A percentile compares a stretch with the other conserved stretches of the same genome.
Conservation (phyloP, 2,888 invertebrate species). For the Kryphioiulus occultus region DNA sequence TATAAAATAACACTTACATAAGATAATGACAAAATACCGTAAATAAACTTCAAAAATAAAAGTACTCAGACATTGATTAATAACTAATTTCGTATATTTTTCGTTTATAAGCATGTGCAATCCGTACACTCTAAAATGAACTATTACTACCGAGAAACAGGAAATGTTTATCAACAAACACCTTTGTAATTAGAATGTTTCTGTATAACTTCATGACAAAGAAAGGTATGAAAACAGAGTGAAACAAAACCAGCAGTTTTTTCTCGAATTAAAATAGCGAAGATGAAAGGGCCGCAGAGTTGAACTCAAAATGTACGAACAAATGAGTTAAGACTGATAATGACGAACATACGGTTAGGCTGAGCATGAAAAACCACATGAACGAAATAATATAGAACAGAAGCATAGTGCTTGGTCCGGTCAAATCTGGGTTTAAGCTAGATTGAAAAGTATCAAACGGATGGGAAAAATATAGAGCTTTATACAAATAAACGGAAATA, state of each 20-base stretch:
- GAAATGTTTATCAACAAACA: slow-evolving; percentile 39
- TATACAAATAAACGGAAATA: neutral
- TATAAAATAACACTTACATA: no score
- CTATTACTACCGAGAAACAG: slow-evolving; percentile 34
- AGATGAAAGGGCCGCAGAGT: neutral
- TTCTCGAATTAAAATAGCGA: neutral
- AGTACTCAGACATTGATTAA: neutral
- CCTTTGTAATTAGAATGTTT: slow-evolving; percentile 29
- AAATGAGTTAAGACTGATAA: slow-evolving; percentile 16
- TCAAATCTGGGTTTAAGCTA: slow-evolving; percentile 1
- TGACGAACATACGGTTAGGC: slow-evolving; percentile 21
- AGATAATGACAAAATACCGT: no score
- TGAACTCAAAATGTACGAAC: neutral
- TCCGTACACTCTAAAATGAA: slow-evolving; percentile 36
- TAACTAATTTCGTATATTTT: slow-evolving; percentile 40
- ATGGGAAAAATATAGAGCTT: neutral
- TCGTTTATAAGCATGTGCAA: slow-evolving; percentile 34
- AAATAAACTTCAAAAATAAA: neutral
- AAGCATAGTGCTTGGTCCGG: slow-evolving; percentile 10
- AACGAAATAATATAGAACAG: slow-evolving; percentile 13
- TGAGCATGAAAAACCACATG: neutral
- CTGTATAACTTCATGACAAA: neutral
- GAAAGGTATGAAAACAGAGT: slow-evolving; percentile 2
- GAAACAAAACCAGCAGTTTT: slow-evolving; percentile 25
- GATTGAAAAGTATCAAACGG: neutral